Base-by-base conservation (phyloP, 2,888 invertebrate genomes). In the Deilephila elpenor region DNA sequence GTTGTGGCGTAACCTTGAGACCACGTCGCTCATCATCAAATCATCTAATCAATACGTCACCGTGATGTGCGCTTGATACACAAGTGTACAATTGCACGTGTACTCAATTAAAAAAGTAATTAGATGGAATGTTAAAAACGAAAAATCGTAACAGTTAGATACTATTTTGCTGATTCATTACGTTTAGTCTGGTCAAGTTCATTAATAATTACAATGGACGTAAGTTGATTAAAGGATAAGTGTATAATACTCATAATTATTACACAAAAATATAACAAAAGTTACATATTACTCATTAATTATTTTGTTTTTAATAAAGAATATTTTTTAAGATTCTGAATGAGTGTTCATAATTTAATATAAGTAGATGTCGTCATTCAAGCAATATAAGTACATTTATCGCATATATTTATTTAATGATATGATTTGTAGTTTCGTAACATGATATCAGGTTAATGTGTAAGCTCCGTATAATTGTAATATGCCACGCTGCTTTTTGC, bases 1-100 rank as follows among this genome's bases (percentile, higher is more conserved):
- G 91, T 90, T 93, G 88, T 90, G 90, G 88, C 87, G 92, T 93
- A 94, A 94, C 94, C 94, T 94, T 94, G 94, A 93, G 93, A 88
- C 87, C 84, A 83, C 85, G 86, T 82, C 84, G 86, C 84, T 89
- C 87, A 88, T 88, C 86, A 88, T 87, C 88, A 88, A 85, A 90
- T 90, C 91, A 88, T 84, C 89, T 90, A 91, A 92, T 91, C 89
- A 87, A 92, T 88, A 89, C 92, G 90, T 91, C 90, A 92, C 87
- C 81, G 60, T 44, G 14, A 37, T 37, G 19, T 34, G 34, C 7
- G 37, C 34, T 37, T n/a, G 5, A 62, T 14, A 56, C 20, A 62
- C 53, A 64, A 62, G 56, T 62, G 64, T 51, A 51, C 64, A 67
- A n/a, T 20, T 44, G 51, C 25, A 29, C 67, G 17, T 51, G 67